phyloP scores from a whole-genome alignment of 2,113 vertebrate genomes.

The Cyrtonyx montezumae region DNA sequence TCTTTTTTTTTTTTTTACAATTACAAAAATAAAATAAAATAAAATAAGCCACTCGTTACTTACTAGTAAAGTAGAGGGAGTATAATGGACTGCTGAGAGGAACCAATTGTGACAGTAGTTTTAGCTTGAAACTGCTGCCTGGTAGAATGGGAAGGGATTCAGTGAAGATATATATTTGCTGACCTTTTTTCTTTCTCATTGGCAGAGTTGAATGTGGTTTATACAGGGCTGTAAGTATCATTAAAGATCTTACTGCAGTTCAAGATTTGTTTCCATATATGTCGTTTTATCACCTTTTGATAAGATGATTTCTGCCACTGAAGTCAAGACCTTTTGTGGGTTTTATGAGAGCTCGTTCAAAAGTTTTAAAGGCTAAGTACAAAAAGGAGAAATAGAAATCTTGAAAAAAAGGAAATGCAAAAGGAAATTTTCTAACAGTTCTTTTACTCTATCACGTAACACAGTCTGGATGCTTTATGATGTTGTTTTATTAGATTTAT shows the following conservation, averaged over 20 bases:
- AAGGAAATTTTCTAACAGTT: background rate
- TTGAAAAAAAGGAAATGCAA: background rate
- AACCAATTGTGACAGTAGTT: background rate
- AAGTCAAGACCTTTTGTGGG: background rate
- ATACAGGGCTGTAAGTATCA: background rate
- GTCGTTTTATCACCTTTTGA: background rate
- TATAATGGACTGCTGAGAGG: background rate
- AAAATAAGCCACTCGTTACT: background rate
- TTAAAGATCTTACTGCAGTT: background rate
- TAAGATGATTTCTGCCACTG: background rate
- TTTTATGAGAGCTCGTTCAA: background rate
- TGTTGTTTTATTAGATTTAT: background rate
- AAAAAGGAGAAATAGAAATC: background rate
- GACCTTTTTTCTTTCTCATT: background rate
- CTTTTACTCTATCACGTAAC: background rate
- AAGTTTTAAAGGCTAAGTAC: background rate
- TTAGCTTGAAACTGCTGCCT: background rate
- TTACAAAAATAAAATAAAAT: background rate
- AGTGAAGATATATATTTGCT: background rate
- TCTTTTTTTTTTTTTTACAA: background rate
- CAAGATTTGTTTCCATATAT: background rate
- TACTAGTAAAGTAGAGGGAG: background rate
- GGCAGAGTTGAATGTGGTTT: background rate
- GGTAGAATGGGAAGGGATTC: background rate
- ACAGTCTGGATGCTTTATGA: background rate